Conservation (phyloP, 2,888 invertebrate genomes). For the Silvanus unidentatus region DNA sequence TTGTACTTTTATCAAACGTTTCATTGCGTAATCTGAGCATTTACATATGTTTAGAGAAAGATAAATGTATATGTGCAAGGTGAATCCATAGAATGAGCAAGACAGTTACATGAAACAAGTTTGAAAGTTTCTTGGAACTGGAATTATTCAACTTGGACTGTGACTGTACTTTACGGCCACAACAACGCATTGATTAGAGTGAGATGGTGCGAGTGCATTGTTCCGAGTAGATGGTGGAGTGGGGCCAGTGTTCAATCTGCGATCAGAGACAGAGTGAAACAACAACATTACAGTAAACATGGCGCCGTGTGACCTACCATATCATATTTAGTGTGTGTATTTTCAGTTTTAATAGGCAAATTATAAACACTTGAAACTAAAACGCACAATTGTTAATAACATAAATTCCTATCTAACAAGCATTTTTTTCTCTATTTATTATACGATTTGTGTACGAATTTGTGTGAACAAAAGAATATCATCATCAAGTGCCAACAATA, state of each 20-base stretch:
- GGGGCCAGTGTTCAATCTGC: constrained; percentile 22
- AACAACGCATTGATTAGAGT: constrained; percentile 14
- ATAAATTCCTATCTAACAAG: neutral
- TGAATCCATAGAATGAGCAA: constrained; percentile 45
- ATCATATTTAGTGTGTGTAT: constrained; percentile 45
- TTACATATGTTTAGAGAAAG: no score
- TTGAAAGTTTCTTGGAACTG: constrained; percentile 43
- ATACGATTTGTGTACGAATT: neutral
- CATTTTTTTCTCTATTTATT: neutral
- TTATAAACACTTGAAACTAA: no score
- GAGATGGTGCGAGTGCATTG: constrained; percentile 17
- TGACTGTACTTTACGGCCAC: neutral
- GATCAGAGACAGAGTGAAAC: constrained; percentile 33
- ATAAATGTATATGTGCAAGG: constrained; percentile 22
- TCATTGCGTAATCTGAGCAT: no score
- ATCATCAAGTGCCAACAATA: neutral
- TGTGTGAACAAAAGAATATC: neutral
- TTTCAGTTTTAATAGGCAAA: no score
- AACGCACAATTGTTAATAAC: neutral
- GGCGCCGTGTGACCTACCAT: constrained; percentile 47
- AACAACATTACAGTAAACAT: constrained; percentile 43
- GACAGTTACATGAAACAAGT: constrained; percentile 43
- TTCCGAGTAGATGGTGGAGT: constrained; percentile 16
- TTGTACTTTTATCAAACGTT: no score
- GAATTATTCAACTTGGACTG: neutral